Conservation (phyloP, 2,888 invertebrate species). For the Prosapia bicincta region DNA sequence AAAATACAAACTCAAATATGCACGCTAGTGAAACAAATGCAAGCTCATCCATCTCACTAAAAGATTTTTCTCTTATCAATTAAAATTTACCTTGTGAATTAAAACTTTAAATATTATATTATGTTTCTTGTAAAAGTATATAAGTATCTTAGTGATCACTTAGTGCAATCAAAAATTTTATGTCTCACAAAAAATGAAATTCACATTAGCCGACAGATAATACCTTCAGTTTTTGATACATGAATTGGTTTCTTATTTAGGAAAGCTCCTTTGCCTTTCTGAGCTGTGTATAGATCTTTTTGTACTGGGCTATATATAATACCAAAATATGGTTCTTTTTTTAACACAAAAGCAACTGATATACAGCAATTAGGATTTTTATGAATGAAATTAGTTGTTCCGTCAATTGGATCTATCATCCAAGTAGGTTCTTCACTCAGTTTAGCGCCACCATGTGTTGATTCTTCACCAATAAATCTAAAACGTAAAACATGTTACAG, state of each 20-base stretch:
- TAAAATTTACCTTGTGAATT: no score
- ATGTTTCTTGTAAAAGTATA: no score
- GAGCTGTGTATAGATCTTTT: constrained; percentile 83
- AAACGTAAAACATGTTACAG: constrained; percentile 16
- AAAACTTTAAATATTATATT: no score
- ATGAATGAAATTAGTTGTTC: constrained; percentile 97
- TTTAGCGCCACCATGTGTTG: constrained; percentile 54
- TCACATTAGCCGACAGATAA: no score
- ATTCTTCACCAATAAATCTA: constrained; percentile 92
- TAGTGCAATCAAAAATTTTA: no score
- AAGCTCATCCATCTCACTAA: no score
- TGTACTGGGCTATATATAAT: constrained; percentile 90
- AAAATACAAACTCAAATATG: no score
- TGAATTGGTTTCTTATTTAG: constrained; percentile 73
- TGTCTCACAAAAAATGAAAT: no score
- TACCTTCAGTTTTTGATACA: constrained; percentile 63
- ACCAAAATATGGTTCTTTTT: constrained; percentile 68
- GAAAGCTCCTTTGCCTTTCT: constrained; percentile 82
- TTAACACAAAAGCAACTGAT: constrained; percentile 77
- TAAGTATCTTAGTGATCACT: no score
- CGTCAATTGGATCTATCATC: constrained; percentile 98
- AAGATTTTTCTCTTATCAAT: no score
- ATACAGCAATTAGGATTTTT: constrained; percentile 87
- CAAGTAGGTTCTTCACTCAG: constrained; percentile 91
- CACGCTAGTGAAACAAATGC: no score